Percentiles rank a stretch among this genome's conserved stretches.
phyloP scores from a whole-genome alignment of 2,113 vertebrate genomes.

The Felis chaus region DNA sequence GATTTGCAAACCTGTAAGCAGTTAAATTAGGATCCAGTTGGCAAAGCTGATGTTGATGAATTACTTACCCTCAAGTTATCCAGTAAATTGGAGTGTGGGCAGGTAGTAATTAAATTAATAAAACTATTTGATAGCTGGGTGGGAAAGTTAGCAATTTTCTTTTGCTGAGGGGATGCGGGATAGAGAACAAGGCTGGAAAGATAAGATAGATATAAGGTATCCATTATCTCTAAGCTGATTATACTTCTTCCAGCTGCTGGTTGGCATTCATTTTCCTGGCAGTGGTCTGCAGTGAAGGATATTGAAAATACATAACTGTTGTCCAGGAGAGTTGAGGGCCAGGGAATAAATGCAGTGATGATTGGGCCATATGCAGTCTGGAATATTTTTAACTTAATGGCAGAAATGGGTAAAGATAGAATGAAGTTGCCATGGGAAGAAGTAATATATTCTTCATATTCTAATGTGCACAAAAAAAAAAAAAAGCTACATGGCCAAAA shows the following conservation, averaged over 20 bases:
- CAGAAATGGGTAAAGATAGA: neutral
- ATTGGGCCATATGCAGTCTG: neutral
- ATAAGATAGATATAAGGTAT: neutral
- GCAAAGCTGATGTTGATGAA: neutral
- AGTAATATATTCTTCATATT: neutral
- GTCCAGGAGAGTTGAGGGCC: neutral
- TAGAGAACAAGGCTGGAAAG: neutral
- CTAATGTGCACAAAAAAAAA: neutral
- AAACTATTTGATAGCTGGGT: neutral
- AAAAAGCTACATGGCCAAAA: neutral
- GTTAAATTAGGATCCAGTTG: neutral
- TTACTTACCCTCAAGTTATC: neutral
- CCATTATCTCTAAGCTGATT: neutral
- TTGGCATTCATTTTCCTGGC: neutral
- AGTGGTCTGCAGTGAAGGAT: neutral
- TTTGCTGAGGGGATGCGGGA: rapidly evolving
- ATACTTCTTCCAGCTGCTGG: neutral
- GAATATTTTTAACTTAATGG: neutral
- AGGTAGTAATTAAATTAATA: neutral
- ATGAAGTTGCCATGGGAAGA: neutral
- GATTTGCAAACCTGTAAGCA: neutral
- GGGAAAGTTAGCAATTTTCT: neutral
- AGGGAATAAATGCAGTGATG: neutral
- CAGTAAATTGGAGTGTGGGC: neutral
- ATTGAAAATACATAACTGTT: neutral